Percentiles rank a stretch among this genome's conserved stretches.
phyloP scores from a whole-genome alignment of 2,888 invertebrate species.

The Ecliptopera silaceata region DNA sequence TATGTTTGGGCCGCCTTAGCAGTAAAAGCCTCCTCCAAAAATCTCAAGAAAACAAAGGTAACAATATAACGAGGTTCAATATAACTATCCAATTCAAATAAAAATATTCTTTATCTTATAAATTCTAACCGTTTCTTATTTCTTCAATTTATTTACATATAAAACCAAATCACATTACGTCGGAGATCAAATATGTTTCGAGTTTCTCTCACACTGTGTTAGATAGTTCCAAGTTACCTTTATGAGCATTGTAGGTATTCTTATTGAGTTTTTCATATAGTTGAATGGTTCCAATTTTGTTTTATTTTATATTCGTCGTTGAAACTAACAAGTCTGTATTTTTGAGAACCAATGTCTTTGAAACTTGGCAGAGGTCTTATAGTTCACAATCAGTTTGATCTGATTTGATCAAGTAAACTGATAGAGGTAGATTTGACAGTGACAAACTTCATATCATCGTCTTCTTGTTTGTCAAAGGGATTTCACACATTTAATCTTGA shows the following conservation, averaged over 20 bases:
- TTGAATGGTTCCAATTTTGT: background rate
- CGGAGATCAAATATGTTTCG: background rate
- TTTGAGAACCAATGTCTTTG: background rate
- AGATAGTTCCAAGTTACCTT: background rate
- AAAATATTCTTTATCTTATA: background rate
- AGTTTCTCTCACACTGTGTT: background rate
- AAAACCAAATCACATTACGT: background rate
- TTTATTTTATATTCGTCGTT: conserved; percentile 2
- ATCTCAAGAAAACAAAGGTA: no score
- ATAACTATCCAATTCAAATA: no score
- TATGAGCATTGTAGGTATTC: background rate
- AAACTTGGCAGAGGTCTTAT: background rate
- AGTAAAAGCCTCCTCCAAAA: no score
- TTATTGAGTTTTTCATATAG: conserved; percentile 1
- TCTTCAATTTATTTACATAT: conserved; percentile 6
- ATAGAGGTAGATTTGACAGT: no score
- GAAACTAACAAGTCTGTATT: background rate
- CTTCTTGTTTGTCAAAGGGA: no score
- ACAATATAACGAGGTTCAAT: no score
- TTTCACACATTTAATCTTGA: no score
- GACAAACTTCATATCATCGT: no score
- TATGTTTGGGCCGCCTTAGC: no score
- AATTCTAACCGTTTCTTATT: background rate
- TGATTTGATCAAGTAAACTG: background rate
- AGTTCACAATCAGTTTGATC: background rate